Evolutionary conservation across 2,888 invertebrate species (phyloP).

Genomic region (Apotomis capreana): DNA sequence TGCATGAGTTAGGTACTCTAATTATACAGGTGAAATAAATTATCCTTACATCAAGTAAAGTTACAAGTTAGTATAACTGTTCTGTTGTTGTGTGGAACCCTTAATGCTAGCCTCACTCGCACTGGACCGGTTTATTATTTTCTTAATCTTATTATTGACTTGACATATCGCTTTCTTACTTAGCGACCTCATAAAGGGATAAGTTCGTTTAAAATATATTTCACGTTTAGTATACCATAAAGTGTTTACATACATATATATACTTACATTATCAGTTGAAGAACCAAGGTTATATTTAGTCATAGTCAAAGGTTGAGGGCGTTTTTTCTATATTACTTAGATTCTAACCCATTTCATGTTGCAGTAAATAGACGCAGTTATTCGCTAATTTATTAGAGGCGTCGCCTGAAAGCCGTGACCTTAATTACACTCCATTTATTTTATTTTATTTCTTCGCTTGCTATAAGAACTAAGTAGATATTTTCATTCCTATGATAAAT

Average conservation of each 20-base stretch:
- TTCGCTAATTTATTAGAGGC: slow-evolving; percentile 13
- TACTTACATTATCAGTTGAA: too few species aligned
- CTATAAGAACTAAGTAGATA: slow-evolving; percentile 6
- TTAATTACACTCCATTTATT: slow-evolving; percentile 21
- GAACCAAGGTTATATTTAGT: too few species aligned
- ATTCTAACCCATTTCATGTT: background rate
- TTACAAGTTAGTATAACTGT: too few species aligned
- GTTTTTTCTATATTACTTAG: background rate
- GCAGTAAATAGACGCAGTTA: slow-evolving; percentile 1
- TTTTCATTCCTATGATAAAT: background rate
- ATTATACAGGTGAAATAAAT: too few species aligned
- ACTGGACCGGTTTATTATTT: background rate
- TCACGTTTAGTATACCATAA: too few species aligned
- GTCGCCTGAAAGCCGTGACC: slow-evolving; percentile 21
- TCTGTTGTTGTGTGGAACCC: too few species aligned
- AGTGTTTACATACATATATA: too few species aligned
- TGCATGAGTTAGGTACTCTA: too few species aligned
- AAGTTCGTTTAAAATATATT: too few species aligned
- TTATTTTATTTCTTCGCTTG: slow-evolving; percentile 7
- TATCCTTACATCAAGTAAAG: too few species aligned
- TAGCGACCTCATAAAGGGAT: too few species aligned
- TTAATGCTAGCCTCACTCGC: too few species aligned
- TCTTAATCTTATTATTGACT: background rate
- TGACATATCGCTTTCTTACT: background rate
- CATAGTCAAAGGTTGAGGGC: background rate